These are phyloP conservation scores for Bombus waltoni DNA, from an alignment of 1,140 invertebrate species.

Conservation along the genomic window DNA sequence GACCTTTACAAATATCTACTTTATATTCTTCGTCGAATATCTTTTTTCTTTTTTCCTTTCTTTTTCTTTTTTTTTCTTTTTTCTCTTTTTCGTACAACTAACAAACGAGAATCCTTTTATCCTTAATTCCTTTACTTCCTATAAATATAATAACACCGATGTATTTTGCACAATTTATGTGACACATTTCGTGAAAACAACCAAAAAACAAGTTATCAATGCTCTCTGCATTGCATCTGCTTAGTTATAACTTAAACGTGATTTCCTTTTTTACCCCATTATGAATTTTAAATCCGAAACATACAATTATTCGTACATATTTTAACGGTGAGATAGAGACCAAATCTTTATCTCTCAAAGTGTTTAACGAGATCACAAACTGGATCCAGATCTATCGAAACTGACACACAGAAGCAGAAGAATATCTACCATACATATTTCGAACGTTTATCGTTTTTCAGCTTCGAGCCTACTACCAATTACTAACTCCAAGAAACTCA, in stretches of 20 bases:
- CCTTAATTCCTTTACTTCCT: slow-evolving; percentile 6
- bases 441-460: not conserved
- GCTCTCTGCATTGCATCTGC: not conserved
- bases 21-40: not conserved
- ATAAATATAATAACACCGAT: not conserved
- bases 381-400: not conserved
- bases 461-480: not conserved
- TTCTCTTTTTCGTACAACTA: not conserved
- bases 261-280: not conserved
- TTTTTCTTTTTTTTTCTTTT: not conserved
- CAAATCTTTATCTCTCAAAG: not conserved
- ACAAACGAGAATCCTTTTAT: slow-evolving; percentile 31
- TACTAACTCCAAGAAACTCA: not conserved
- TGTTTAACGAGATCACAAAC: not conserved
- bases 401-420: not conserved
- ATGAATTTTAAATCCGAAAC: not conserved
- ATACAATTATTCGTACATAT: not conserved
- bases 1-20: slow-evolving; percentile 1
- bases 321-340: not conserved
- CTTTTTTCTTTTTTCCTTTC: not conserved
- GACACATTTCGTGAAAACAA: not conserved
- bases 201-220: not conserved
- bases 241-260: not conserved
- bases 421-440: not conserved
- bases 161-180: not conserved